phyloP scores from a whole-genome alignment of 1,140 invertebrate genomes.

The Planococcus citri region DNA sequence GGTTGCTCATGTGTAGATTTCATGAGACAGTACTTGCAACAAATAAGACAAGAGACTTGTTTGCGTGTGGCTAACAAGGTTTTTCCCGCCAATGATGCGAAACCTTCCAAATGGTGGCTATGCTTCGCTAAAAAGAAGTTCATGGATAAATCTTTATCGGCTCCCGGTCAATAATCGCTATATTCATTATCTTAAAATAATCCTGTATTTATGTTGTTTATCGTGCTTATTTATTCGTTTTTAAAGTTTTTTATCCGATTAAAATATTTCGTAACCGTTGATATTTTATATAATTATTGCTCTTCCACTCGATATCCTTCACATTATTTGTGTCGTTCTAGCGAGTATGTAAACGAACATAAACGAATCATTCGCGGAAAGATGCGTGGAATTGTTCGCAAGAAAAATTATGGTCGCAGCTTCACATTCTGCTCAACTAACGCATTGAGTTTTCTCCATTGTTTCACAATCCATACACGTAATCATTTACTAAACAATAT shows the following conservation, averaged over 20 bases:
- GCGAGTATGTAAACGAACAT: too few relatives aligned
- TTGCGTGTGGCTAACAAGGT: slow-evolving; percentile 81
- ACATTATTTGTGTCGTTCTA: too few relatives aligned
- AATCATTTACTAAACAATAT: too few relatives aligned
- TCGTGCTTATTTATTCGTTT: background rate
- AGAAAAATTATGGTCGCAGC: too few relatives aligned
- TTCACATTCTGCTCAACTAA: too few relatives aligned
- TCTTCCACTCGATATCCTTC: too few relatives aligned
- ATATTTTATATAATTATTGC: too few relatives aligned
- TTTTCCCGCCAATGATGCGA: slow-evolving; percentile 76
- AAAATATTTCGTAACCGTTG: too few relatives aligned
- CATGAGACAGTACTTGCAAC: slow-evolving; percentile 85
- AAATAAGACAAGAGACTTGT: slow-evolving; percentile 91
- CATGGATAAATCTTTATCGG: slow-evolving; percentile 95
- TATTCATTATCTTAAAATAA: background rate
- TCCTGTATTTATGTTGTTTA: background rate
- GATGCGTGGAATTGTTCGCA: too few relatives aligned
- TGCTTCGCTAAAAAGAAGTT: slow-evolving; percentile 99
- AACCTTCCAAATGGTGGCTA: slow-evolving; percentile 98
- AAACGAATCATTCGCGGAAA: too few relatives aligned
- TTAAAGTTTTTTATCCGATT: background rate
- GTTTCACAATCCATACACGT: too few relatives aligned
- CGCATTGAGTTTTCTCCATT: too few relatives aligned
- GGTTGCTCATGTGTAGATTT: slow-evolving; percentile 49
- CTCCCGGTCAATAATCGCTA: slow-evolving; percentile 48